Base-by-base conservation (phyloP, 2,113 vertebrate genomes). In the Myanophis thanlyinensis region DNA sequence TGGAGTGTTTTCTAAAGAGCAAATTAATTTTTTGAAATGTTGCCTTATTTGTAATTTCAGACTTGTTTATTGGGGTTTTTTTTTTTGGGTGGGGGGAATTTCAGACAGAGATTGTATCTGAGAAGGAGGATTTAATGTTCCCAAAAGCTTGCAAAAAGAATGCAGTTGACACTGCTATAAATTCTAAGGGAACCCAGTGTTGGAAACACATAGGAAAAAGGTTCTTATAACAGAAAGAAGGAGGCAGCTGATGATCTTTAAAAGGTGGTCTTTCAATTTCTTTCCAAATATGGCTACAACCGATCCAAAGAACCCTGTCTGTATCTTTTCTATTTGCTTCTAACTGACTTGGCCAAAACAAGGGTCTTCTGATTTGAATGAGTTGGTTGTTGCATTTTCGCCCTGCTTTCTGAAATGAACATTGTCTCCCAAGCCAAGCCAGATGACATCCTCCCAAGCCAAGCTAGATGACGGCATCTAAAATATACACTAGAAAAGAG, bases 91-190 rank as follows among this genome's bases (percentile, higher is more conserved):
- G n/a, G n/a, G n/a, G n/a, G 94, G 90, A 92, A 94, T 95, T 97
- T 91, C 92, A 94, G 95, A 95, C 95, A 94, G 87, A 84, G 90
- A n/a, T 67, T n/a, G 4, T n/a, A 4, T 15, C 92, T 95, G 93
- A 88, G 92, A 93, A 49, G 48, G 51, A 49, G 56, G 56, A 85
- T 12, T 90, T 54, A 93, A 94, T 96, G 91, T 90, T 93, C 94
- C 91, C 92, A 93, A 95, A 67, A 91, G 88, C 90, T 95, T 95
- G 92, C 91, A 93, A 92, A 96, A 89, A 88, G 67, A 47, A 30
- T 94, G 91, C 7, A n/a, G 94, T 94, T 95, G 93, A 88, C 84
- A 59, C 94, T 93, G 88, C 86, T 27, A 59, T 44, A 8, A 90
- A 94, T 62, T 89, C 40, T 35, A 27, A 46, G 1, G 67, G 27